A percentile compares a stretch with the other conserved stretches of the same genome.
Evolutionary conservation across 2,797 vertebrate species (phyloP).

Genomic region (Brachyrhaphis roseni): DNA sequence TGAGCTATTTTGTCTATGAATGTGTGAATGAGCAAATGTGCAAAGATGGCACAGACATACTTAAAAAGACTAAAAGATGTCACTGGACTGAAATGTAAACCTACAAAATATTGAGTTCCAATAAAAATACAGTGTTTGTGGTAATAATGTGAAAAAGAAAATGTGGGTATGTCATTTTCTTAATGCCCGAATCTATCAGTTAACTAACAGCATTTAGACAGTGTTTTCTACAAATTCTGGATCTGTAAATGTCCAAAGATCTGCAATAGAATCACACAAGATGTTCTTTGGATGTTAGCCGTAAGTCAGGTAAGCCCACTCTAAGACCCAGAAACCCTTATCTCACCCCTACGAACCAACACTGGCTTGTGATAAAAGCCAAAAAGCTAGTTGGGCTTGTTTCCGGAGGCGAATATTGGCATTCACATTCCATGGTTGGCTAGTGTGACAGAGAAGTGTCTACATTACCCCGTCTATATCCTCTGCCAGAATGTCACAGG

Average conservation of each 20-base stretch:
- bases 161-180: not conserved
- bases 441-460: slow-evolving; percentile 63
- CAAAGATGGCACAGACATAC: not conserved
- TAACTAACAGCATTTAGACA: not conserved
- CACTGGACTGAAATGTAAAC: not conserved
- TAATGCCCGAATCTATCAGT: not conserved
- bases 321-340: not conserved
- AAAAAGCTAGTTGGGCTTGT: slow-evolving; percentile 36
- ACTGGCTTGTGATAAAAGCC: slow-evolving; percentile 39
- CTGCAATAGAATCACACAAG: not conserved
- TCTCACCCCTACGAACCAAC: not conserved
- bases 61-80: not conserved
- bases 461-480: slow-evolving; percentile 66
- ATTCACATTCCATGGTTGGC: slow-evolving; percentile 55
- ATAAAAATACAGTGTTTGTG: not conserved
- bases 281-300: not conserved
- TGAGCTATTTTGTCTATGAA: not conserved
- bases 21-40: not conserved
- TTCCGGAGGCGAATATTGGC: slow-evolving; percentile 67
- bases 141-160: not conserved
- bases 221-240: not conserved
- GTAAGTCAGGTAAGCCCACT: not conserved
- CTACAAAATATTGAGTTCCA: not conserved
- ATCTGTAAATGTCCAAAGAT: not conserved
- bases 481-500: slow-evolving; percentile 62